These are phyloP conservation scores for Drosophila anceps DNA, from an alignment of 2,888 invertebrate species.

Conservation along the genomic window DNA sequence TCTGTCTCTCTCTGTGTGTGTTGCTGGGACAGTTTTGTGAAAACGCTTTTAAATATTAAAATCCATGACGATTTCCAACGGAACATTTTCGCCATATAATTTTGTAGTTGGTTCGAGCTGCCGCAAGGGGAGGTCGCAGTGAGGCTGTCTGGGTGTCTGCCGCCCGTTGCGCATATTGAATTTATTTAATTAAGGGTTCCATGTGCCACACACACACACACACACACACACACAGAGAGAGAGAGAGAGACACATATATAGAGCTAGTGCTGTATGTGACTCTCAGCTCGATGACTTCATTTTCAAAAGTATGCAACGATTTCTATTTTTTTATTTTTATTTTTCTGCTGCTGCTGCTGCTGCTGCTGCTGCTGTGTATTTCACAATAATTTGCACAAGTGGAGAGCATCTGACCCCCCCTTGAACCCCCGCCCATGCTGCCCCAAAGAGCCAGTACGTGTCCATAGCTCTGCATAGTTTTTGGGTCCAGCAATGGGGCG, in stretches of 20 bases:
- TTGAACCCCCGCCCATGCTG: neutral
- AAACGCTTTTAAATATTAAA: conserved; percentile 84
- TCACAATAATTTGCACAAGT: conserved; percentile 79
- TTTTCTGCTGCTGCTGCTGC: conserved; percentile 8
- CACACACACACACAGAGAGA: conserved; percentile 9
- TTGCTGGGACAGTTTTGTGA: conserved; percentile 69
- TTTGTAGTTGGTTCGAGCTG: conserved; percentile 61
- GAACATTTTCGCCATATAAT: conserved; percentile 75
- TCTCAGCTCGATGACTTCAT: conserved; percentile 82
- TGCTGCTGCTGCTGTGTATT: conserved; percentile 45
- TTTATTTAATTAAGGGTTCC: conserved; percentile 85
- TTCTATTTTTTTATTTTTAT: conserved; percentile 28
- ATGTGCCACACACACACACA: conserved; percentile 55
- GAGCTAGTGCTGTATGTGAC: conserved; percentile 28
- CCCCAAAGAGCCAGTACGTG: conserved; percentile 51
- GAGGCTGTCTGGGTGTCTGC: conserved; percentile 20
- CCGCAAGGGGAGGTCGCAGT: neutral
- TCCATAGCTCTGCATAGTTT: conserved; percentile 70
- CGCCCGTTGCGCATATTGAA: conserved; percentile 84
- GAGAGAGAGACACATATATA: neutral
- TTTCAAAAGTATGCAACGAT: conserved; percentile 76
- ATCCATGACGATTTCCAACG: conserved; percentile 83
- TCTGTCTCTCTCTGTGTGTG: neutral
- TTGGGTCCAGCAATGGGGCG: conserved; percentile 20
- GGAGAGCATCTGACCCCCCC: conserved; percentile 31